A percentile compares a stretch with the other conserved stretches of the same genome.
These are phyloP conservation scores for Anguilla obscura DNA, from an alignment of 2,797 vertebrate species.

Conservation along the genomic window DNA sequence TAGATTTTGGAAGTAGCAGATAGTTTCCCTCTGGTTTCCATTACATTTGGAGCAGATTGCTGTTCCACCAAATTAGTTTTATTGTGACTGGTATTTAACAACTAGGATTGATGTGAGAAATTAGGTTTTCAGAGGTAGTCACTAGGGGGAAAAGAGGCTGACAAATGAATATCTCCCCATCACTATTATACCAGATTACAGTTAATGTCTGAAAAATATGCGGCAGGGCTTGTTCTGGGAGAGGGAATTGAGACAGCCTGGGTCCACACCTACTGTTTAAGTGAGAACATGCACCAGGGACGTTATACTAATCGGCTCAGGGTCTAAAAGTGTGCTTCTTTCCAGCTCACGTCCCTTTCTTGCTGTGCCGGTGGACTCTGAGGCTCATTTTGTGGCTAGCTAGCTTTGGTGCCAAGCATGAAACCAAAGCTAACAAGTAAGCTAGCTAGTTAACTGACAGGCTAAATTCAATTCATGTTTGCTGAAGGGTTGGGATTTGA, in stretches of 20 bases:
- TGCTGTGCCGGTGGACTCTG: neutral
- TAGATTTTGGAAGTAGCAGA: constrained; percentile 5
- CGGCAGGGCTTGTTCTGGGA: neutral
- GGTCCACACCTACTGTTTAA: too few relatives aligned
- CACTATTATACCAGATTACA: neutral
- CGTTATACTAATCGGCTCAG: too few relatives aligned
- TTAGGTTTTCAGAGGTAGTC: neutral
- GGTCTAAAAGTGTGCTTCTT: too few relatives aligned
- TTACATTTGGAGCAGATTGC: constrained; percentile 2
- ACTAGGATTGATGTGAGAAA: constrained; percentile 9
- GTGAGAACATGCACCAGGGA: too few relatives aligned
- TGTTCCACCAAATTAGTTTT: constrained; percentile 28
- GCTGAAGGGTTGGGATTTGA: too few relatives aligned
- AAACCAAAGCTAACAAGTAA: too few relatives aligned
- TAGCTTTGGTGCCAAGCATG: too few relatives aligned
- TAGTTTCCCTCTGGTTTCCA: neutral
- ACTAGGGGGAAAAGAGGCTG: neutral
- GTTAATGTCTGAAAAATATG: neutral
- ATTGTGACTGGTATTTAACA: constrained; percentile 21
- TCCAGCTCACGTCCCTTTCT: too few relatives aligned
- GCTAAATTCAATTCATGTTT: too few relatives aligned
- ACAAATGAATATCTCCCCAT: neutral
- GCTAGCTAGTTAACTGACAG: too few relatives aligned
- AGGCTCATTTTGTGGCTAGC: neutral
- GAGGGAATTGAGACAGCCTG: neutral